Base-by-base conservation (phyloP, 2,888 invertebrate species). In the Pegoplata infirma region DNA sequence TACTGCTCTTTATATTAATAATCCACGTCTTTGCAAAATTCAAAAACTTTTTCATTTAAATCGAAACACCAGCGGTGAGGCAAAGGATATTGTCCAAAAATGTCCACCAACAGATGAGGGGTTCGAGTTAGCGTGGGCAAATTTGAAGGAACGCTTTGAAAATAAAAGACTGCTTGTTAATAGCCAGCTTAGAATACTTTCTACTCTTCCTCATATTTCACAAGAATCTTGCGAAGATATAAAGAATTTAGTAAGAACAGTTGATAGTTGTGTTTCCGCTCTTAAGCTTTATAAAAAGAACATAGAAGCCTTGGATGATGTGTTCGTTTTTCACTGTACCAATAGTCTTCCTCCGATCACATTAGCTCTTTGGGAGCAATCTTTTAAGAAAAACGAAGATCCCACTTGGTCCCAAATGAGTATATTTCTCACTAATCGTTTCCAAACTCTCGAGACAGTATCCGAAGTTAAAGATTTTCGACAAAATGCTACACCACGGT, bases 121-220 rank as follows among this genome's bases (percentile, higher is more conserved):
- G 1, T 64, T 64, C 21, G 64, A 53, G 2, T 36, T 64, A 7
- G 63, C 64, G 2, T 64, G 51, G 64, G 23, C 36, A 23, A 40
- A 16, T 23, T 19, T 64, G 0, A 14, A 40, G 16, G 40, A n/a
- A 8, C 36, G 32, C 17, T 53, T 49, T 12, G 14, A 63, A 17
- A 63, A 63, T 12, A 63, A 49, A 49, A 28, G 32, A 10, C 4
- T 49, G 5, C 10, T 49, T 2, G 28, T 49, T 0, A 49, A 49
- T 17, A 28, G 6, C 23, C 19, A 23, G 23, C 5, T n/a, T 49
- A 3, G 25, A 5, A 25, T 25, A n/a, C n/a, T 59, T 12, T 44
- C 23, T 7, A 44, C 21, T 23, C 3, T 59, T 10, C 14, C n/a
- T 2, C 17, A 17, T 10, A 36, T 59, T 14, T 40, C 44, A 6